These are phyloP conservation scores for Pangasianodon hypophthalmus DNA, from an alignment of 2,113 vertebrate genomes.

Conservation along the genomic window DNA sequence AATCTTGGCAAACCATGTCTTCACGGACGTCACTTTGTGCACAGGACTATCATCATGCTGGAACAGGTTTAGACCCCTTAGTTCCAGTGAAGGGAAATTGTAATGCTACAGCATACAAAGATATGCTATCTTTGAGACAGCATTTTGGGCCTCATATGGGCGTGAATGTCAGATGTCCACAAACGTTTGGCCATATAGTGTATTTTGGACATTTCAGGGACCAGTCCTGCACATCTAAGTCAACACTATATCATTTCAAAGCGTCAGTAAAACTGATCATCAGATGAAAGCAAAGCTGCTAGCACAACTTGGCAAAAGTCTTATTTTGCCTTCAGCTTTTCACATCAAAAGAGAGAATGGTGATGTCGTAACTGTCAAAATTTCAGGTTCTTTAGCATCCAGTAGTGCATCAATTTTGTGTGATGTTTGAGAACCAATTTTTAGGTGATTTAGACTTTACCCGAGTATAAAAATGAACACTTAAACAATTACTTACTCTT, in stretches of 20 bases:
- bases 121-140: neutral
- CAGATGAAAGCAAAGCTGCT: conserved; percentile 5
- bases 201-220: neutral
- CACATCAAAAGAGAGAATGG: neutral
- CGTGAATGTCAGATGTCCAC: neutral
- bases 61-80: no score
- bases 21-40: neutral
- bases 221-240: neutral
- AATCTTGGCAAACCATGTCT: neutral
- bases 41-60: no score
- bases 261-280: neutral
- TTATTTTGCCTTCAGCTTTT: conserved; percentile 50
- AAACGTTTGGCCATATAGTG: neutral
- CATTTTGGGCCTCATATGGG: neutral
- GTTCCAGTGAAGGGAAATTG: no score
- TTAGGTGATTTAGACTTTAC: neutral
- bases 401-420: neutral
- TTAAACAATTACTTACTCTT: no score
- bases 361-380: conserved; percentile 55
- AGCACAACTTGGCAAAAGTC: conserved; percentile 12
- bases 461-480: neutral
- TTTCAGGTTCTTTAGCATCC: conserved; percentile 32
- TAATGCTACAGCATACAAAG: neutral
- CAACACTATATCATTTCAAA: neutral
- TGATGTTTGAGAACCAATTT: neutral